A percentile compares a stretch with the other conserved stretches of the same genome.
Evolutionary conservation across 2,888 invertebrate genomes (phyloP).

Genomic region (Pristionchus maxplancki): DNA sequence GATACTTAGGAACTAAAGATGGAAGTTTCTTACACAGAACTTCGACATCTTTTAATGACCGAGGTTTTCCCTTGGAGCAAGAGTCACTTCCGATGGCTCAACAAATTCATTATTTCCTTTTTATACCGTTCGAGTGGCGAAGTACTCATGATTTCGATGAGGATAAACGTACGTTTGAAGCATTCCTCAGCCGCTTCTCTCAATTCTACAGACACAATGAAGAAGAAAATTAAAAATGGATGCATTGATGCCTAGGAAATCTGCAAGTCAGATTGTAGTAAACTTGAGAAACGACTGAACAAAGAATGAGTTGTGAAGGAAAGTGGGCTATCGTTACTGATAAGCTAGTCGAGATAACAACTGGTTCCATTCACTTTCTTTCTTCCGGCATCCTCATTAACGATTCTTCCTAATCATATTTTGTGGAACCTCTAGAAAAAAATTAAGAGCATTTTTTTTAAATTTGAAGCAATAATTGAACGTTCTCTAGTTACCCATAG

Average conservation of each 20-base stretch:
- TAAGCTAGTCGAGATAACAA: neutral
- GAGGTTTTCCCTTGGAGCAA: conserved; percentile 40
- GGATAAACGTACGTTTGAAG: conserved; percentile 18
- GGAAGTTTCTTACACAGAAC: conserved; percentile 13
- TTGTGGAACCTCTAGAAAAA: too few species aligned
- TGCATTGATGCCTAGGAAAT: conserved; percentile 20
- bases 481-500: too few species aligned
- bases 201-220: neutral
- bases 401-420: too few species aligned
- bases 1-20: too few species aligned
- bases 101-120: neutral
- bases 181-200: conserved; percentile 5
- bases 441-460: too few species aligned
- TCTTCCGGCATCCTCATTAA: neutral
- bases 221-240: conserved; percentile 23
- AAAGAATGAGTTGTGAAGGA: conserved; percentile 2
- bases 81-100: conserved; percentile 15
- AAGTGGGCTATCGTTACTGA: conserved; percentile 34
- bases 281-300: neutral
- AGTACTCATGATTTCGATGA: neutral
- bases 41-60: conserved; percentile 23
- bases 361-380: neutral
- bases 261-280: neutral
- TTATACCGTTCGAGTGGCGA: too few species aligned
- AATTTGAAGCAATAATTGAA: too few species aligned